Base-by-base conservation (phyloP, 2,797 vertebrate genomes). In the Choloepus didactylus region DNA sequence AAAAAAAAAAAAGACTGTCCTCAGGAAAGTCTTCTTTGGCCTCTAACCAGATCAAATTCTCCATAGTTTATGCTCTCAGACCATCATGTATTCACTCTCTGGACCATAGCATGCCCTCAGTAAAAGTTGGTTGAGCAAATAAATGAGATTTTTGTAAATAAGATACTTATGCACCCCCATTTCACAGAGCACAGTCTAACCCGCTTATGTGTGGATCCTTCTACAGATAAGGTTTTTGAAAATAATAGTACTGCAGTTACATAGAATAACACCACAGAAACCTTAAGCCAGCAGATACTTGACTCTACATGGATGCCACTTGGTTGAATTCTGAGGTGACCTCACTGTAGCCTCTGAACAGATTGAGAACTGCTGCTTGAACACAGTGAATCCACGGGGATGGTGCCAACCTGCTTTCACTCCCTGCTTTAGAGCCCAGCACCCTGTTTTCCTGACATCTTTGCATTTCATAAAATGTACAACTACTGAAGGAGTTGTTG, bases 141-240 rank as follows among this genome's bases (percentile, higher is more conserved):
- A 49, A 82, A 62, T 87, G 25, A 8, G 66, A 64, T 5, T 82
- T 92, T 90, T 44, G 19, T 44, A 31, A 67, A 72, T 51, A 62
- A 66, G 31, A 31, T 84, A 44, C 6, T 76, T 83, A 21, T 72
- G 1, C 49, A 60, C 35, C 81, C 14, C 18, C 9, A 49, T 49
- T 90, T 46, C 51, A 90, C 21, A 89, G 23, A 35, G 25, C 18
- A 62, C n/a, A 94, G 59, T 77, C 10, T 7, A 35, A 35, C 35
- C 35, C 35, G 35, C 35, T 35, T 35, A 35, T 80, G 4, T 92
- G 10, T 60, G 38, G 14, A 21, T 44, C 69, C 38, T 84, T 49
- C 70, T 86, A 66, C 29, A 81, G 73, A 41, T 67, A 72, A 62
- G 38, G 79, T 64, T 92, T 88, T 87, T 89, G 54, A 86, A 91